Base-by-base conservation (phyloP, 2,797 vertebrate genomes). In the Gila robusta region DNA sequence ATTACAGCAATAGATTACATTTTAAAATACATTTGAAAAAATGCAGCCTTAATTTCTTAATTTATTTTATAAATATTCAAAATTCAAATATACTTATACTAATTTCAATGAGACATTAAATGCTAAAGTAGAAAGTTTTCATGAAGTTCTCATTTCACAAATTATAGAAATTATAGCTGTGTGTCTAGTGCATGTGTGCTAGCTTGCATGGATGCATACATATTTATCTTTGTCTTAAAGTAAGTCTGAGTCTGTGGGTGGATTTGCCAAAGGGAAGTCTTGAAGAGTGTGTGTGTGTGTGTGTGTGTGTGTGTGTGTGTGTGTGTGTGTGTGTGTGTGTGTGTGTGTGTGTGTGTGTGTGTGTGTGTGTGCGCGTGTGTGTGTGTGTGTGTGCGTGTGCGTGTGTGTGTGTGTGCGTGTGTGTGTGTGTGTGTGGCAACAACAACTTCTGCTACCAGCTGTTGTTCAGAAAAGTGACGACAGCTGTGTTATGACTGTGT, bases 401-500 rank as follows among this genome's bases (percentile, higher is more conserved):
- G 44, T 69, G 26, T 59, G 44, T 32, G 71, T 82, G 76, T 67
- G 80, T 35, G 54, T 41, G 44, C 70, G 35, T 56, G 49, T 62
- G 35, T 66, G 44, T 41, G n/a, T 76, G 28, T 54, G 47, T 71
- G 71, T 85, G 88, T 41, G 79, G 83, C 59, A 87, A 86, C 80
- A 76, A 77, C 90, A 92, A 86, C 80, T 84, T 89, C 82, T 93
- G 87, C 44, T 83, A 88, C 92, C 92, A 93, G 93, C 93, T 94
- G 94, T 92, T 90, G 86, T 91, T 89, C 88, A 14, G 85, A 92
- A 91, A 93, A 93, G 93, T 94, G 94, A 91, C 81, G 91, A 93
- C 93, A 94, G 94, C 93, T 93, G 93, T 90, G 86, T 92, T 93
- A 92, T 91, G 92, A 92, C 89, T 88, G 85, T 86, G 77, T 32